A percentile compares a stretch with the other conserved stretches of the same genome.
These are phyloP conservation scores for Brachionus koreanus DNA, from an alignment of 1,140 invertebrate species.

Conservation along the genomic window DNA sequence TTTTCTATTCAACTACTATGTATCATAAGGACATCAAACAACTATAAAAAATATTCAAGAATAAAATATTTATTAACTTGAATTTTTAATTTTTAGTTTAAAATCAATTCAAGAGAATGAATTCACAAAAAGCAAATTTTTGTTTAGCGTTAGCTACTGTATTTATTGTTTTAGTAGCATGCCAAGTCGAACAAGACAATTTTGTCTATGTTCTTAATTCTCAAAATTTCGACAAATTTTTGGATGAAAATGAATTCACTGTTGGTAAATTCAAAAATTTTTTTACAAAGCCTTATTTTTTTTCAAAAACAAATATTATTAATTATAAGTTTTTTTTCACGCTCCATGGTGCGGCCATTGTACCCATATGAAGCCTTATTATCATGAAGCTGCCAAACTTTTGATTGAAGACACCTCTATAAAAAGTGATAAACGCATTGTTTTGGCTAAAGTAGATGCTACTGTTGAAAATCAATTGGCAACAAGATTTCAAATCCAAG, in stretches of 20 bases:
- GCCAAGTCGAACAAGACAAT: background rate
- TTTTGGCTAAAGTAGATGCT: conserved; percentile 93
- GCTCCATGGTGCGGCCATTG: conserved; percentile 65
- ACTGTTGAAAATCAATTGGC: conserved; percentile 83
- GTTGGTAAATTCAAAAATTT: background rate
- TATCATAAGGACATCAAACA: background rate
- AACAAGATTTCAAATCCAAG: conserved; percentile 77
- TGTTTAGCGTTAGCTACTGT: background rate
- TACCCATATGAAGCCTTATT: conserved; percentile 88
- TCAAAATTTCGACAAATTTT: conserved; percentile 32
- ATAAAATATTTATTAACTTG: conserved; percentile 2
- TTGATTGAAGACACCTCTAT: background rate
- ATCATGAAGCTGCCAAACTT: conserved; percentile 76
- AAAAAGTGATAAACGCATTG: conserved; percentile 63
- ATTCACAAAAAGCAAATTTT: background rate
- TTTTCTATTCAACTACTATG: background rate
- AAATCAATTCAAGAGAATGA: background rate
- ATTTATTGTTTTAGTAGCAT: background rate
- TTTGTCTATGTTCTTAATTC: background rate
- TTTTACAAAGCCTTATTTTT: background rate
- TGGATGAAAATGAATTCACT: conserved; percentile 12
- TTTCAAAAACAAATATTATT: background rate
- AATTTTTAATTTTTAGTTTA: background rate
- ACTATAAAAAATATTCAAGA: background rate
- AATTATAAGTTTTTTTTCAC: conserved; percentile 52